Conservation (phyloP, 1,140 invertebrate genomes). For the Heliconius melpomene region DNA sequence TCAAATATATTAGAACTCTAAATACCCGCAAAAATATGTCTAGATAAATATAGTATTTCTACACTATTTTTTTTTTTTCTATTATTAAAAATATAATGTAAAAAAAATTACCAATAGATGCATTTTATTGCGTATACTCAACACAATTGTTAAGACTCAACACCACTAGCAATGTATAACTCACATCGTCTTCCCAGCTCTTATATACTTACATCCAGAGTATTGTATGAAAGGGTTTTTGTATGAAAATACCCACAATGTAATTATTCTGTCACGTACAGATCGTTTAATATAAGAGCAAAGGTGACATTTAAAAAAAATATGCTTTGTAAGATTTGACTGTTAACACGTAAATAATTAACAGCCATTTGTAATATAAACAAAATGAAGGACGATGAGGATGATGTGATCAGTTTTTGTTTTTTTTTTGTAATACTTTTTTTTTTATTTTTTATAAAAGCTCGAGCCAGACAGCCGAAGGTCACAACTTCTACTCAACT, state of each 20-base stretch:
- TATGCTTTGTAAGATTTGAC: background rate
- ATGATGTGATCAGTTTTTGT: background rate
- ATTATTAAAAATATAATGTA: too few relatives aligned
- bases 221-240: background rate
- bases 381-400: background rate
- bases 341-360: background rate
- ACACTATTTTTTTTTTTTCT: too few relatives aligned
- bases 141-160: background rate
- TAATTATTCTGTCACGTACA: background rate
- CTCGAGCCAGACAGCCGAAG: background rate
- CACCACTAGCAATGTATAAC: background rate
- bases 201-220: conserved; percentile 1
- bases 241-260: background rate
- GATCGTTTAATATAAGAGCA: background rate
- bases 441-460: background rate
- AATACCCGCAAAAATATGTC: too few relatives aligned
- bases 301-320: background rate
- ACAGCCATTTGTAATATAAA: background rate
- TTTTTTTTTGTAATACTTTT: background rate
- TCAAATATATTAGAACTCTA: too few relatives aligned
- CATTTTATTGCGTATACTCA: background rate
- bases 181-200: background rate
- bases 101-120: background rate
- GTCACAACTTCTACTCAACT: background rate
- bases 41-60: too few relatives aligned